These are phyloP conservation scores for Megalops cyprinoides DNA, from an alignment of 2,797 vertebrate species.

Conservation along the genomic window DNA sequence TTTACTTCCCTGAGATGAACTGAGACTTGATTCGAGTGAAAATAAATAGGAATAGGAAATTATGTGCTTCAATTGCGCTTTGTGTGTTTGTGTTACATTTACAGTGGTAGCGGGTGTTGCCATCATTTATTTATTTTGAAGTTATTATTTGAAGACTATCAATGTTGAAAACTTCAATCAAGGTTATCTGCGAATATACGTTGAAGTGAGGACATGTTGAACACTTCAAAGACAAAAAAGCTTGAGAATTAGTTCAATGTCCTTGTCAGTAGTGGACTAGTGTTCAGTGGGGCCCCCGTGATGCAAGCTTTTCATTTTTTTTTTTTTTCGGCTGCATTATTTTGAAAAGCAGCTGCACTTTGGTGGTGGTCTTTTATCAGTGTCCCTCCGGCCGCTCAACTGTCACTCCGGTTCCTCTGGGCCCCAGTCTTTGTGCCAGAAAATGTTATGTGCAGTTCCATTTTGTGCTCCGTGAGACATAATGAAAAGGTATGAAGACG, in stretches of 20 bases:
- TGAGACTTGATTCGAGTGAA: background rate
- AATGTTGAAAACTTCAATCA: too few relatives aligned
- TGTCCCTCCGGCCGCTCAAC: background rate
- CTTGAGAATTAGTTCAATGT: background rate
- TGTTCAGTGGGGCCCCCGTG: background rate
- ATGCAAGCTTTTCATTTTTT: background rate
- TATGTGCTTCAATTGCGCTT: too few relatives aligned
- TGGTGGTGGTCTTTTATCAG: conserved; percentile 7
- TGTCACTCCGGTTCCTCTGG: conserved; percentile 14
- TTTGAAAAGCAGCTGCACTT: background rate
- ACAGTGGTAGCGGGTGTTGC: too few relatives aligned
- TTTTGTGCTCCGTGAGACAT: conserved; percentile 18
- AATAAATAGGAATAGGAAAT: too few relatives aligned
- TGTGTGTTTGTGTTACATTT: too few relatives aligned
- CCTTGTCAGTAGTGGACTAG: background rate
- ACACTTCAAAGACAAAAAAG: background rate
- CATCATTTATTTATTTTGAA: too few relatives aligned
- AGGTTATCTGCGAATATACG: too few relatives aligned
- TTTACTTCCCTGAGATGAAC: background rate
- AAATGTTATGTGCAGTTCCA: background rate
- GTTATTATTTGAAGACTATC: too few relatives aligned
- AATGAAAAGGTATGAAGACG: conserved; percentile 36
- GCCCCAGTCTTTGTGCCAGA: background rate
- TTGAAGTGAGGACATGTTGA: too few relatives aligned
- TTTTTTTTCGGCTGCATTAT: conserved; percentile 17